Percentiles rank a stretch among this genome's conserved stretches.
Conservation (phyloP, 2,797 vertebrate genomes). For the Trachops cirrhosus region DNA sequence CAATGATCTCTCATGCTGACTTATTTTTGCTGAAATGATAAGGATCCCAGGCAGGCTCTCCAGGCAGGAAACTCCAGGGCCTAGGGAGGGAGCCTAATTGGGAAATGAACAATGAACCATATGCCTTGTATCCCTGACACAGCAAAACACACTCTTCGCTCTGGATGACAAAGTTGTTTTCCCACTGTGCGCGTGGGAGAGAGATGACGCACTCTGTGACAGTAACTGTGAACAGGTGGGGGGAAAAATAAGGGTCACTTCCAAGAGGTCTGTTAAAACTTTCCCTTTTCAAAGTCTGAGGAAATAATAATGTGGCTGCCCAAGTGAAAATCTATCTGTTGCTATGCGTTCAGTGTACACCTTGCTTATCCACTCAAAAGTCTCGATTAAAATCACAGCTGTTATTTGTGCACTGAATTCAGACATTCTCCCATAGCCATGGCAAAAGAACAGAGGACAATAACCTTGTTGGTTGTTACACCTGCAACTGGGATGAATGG, state of each 20-base stretch:
- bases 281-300: constrained; percentile 58
- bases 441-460: constrained; percentile 65
- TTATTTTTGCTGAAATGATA: constrained; percentile 61
- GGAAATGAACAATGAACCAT: background rate
- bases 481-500: constrained; percentile 45
- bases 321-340: constrained; percentile 66
- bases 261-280: constrained; percentile 69
- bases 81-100: background rate
- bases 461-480: constrained; percentile 21
- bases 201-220: constrained; percentile 52
- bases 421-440: background rate
- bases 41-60: constrained; percentile 45
- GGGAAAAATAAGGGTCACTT: constrained; percentile 39
- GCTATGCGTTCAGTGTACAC: constrained; percentile 29
- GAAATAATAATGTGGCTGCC: constrained; percentile 54
- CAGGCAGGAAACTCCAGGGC: constrained; percentile 30
- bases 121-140: constrained; percentile 19
- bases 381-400: constrained; percentile 67
- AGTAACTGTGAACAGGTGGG: constrained; percentile 53
- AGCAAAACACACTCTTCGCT: constrained; percentile 29
- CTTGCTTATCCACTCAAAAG: constrained; percentile 48
- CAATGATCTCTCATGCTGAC: constrained; percentile 22
- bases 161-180: constrained; percentile 55
- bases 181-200: constrained; percentile 60
- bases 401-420: constrained; percentile 49